Conservation (phyloP, 2,113 vertebrate genomes). For the Galemys pyrenaicus region DNA sequence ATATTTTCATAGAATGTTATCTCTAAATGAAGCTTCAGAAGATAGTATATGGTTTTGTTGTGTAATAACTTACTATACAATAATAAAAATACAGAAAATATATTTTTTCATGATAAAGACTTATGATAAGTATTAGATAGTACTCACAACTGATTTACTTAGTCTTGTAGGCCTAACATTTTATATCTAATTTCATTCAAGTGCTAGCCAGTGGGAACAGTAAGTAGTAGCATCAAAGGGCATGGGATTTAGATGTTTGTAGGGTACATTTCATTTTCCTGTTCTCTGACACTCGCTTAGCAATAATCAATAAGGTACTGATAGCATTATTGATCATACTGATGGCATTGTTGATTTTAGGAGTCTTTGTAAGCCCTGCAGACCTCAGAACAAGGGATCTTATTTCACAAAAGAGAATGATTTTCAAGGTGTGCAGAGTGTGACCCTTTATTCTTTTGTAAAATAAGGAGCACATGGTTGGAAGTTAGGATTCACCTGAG, state of each 20-base stretch:
- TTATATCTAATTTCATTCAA: conserved; percentile 52
- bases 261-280: conserved; percentile 53
- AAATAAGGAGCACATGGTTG: neutral
- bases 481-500: neutral
- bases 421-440: conserved; percentile 42
- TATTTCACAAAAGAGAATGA: conserved; percentile 45
- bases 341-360: conserved; percentile 62
- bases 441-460: conserved; percentile 14
- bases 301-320: conserved; percentile 71
- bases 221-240: neutral
- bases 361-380: neutral
- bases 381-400: conserved; percentile 13
- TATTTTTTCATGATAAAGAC: neutral
- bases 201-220: neutral
- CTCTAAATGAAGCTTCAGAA: conserved; percentile 41
- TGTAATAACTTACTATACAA: neutral
- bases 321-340: conserved; percentile 72
- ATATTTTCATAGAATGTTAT: neutral
- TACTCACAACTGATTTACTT: neutral
- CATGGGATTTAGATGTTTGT: conserved; percentile 48
- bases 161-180: neutral
- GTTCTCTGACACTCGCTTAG: conserved; percentile 71
- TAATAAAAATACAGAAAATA: neutral
- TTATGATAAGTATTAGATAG: neutral
- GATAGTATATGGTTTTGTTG: neutral